Evolutionary conservation across 1,140 invertebrate genomes (phyloP), one percentile per base, ranked within the genome.

Genomic region (Aradophagus sp.): DNA sequence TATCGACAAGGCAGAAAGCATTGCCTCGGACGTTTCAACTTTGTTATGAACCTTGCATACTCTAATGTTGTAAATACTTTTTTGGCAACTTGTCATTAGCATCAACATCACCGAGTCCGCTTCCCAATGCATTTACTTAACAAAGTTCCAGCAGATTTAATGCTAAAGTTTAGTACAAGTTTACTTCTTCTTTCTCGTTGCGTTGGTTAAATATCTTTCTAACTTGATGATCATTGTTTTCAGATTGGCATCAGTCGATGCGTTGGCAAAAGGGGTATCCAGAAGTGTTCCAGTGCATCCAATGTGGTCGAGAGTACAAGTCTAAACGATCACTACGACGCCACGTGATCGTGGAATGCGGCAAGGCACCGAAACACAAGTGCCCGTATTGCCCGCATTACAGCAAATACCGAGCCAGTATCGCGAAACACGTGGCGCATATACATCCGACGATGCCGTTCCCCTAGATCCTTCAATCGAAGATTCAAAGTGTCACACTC

Each of bases 261-360:
- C 58, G 42, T 2, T 65, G 48, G 67, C 44, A 44, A 2, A 56
- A 39, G 12, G 13, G 35, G 1, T 35, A 27, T 31, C 61, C 17
- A 11, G 67, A 61, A 17, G 8, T 61, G 77, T 92, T 90, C 78
- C 88, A 89, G 16, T 94, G 92, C 77, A 87, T 89, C 32, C 89
- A 90, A 73, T 90, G 89, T 44, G 85, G 84, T 11, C 85, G 88
- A 31, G 79, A 80, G 1, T 90, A 90, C 76, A 88, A 88, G 53
- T 82, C 86, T 17, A 87, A 88, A 52, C 83, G 86, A 17, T 88
- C 87, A 2, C 65, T 89, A 2, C 83, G 85, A 53, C 84, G 86
- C 13, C 90, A 91, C 74, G 80, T 89, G 55, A 87, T 86, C 26
- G 88, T 90, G 61, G 90, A 91, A 62, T 92, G 90, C 55, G 89